Evolutionary conservation across 1,140 invertebrate species (phyloP).

Genomic region (Agrypnia vestita): DNA sequence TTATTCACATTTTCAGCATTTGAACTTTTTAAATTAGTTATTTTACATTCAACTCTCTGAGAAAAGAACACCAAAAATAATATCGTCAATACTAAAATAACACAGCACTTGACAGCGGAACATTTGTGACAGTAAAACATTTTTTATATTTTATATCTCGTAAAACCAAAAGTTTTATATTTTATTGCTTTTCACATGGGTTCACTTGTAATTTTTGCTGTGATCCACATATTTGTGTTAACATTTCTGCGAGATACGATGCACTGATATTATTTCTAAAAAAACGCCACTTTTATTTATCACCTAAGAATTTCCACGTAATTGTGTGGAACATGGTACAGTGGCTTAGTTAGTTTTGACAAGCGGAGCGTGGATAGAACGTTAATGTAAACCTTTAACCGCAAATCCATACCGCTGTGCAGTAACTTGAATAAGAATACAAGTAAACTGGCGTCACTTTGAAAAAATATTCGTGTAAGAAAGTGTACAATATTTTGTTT

Average conservation of each 20-base stretch:
- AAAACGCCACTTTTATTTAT: constrained; percentile 36
- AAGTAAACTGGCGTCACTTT: neutral
- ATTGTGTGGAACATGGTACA: neutral
- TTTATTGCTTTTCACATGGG: neutral
- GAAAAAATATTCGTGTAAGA: no score
- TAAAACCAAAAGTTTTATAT: neutral
- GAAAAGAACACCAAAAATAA: neutral
- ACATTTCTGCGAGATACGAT: neutral
- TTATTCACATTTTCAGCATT: neutral
- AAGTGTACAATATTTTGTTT: no score
- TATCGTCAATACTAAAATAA: neutral
- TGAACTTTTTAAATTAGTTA: neutral
- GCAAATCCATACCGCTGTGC: neutral
- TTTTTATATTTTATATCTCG: neutral
- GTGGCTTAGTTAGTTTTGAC: constrained; percentile 42
- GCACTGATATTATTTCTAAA: constrained; percentile 1
- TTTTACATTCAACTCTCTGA: neutral
- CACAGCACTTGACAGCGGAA: neutral
- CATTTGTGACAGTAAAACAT: neutral
- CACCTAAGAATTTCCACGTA: neutral
- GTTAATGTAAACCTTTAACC: constrained; percentile 45
- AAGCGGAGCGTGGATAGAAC: constrained; percentile 30
- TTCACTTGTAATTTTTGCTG: neutral
- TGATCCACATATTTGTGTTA: neutral
- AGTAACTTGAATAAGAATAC: neutral